These are phyloP conservation scores for Protodeltote pygarga DNA, from an alignment of 2,888 invertebrate species.

Conservation along the genomic window DNA sequence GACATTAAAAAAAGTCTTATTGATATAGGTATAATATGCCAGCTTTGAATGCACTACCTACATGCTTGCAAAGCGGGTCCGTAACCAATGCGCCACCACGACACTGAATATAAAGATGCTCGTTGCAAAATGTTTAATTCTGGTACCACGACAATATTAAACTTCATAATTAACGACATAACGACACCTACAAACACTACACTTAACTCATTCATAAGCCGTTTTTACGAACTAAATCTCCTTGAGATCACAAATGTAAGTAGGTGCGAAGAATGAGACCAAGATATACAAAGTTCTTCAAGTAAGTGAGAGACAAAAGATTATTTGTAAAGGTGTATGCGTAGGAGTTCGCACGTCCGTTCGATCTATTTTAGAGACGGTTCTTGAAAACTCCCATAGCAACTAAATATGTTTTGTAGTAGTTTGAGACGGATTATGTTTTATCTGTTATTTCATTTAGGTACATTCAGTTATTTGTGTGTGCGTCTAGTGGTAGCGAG, in stretches of 20 bases:
- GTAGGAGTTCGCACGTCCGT: slow-evolving; percentile 60
- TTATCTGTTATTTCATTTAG: slow-evolving; percentile 21
- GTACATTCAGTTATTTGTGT: slow-evolving; percentile 27
- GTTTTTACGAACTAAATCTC: slow-evolving; percentile 63
- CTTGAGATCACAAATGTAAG: slow-evolving; percentile 62
- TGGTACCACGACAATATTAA: too few species aligned
- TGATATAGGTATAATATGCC: too few species aligned
- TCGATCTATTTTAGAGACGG: slow-evolving; percentile 61
- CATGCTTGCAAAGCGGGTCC: too few species aligned
- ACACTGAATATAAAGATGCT: too few species aligned
- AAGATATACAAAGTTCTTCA: slow-evolving; percentile 20
- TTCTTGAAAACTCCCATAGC: slow-evolving; percentile 54
- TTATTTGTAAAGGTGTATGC: slow-evolving; percentile 52
- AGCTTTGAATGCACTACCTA: too few species aligned
- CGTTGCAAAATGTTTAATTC: too few species aligned
- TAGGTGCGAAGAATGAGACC: slow-evolving; percentile 55
- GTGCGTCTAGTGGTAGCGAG: too few species aligned
- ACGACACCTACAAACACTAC: slow-evolving; percentile 28
- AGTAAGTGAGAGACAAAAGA: slow-evolving; percentile 37
- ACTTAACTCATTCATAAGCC: slow-evolving; percentile 59
- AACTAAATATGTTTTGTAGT: slow-evolving; percentile 46
- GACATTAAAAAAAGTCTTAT: too few species aligned
- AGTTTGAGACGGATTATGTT: slow-evolving; percentile 28
- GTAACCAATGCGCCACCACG: too few species aligned
- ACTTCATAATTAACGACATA: slow-evolving; percentile 18